Base-by-base conservation (phyloP, 2,113 vertebrate species). In the Machaerirhynchus nigripectus region DNA sequence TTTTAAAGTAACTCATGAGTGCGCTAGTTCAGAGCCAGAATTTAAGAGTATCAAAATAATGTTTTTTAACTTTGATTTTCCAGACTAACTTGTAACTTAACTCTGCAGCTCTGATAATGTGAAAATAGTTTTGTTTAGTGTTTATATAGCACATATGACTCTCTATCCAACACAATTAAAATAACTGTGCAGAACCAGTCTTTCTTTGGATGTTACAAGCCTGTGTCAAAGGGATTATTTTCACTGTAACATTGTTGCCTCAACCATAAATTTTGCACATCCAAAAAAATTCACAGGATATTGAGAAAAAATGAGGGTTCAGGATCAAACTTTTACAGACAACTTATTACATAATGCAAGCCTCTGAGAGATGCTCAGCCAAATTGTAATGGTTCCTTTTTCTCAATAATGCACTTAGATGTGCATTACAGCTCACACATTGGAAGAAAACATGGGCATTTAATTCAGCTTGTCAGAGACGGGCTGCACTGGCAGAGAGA, bases 401-500 rank as follows among this genome's bases (percentile, higher is more conserved):
- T 24, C 56, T 71, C 65, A 70, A 37, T 56, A 71, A 75, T 50
- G 68, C 23, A 70, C 40, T 88, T 63, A 56, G n/a, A 86, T 56
- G 37, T 42, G 47, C 76, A 79, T 83, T 87, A 57, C 40, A 85
- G 69, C 16, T 65, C 53, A 21, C 35, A 73, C 15, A 47, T 11
- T 49, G 53, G 52, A 67, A 76, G 84, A 60, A 33, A 50, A 1
- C 27, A 64, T 10, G 27, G 26, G 6, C 44, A 70, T 71, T 92
- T 90, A 90, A 93, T 90, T 95, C 83, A 76, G 37, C 69, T 90
- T 75, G 49, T 64, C 90, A 87, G 64, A 92, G 64, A 70, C 49
- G 63, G 18, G 30, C 74, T 65, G 55, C 11, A 13, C 52, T 80
- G 78, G n/a, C 87, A 95, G 69, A 84, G 37, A 63, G 30, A 61